Percentiles rank a stretch among this genome's conserved stretches.
phyloP scores from a whole-genome alignment of 2,888 invertebrate genomes.

The Cataglyphis cursor region DNA sequence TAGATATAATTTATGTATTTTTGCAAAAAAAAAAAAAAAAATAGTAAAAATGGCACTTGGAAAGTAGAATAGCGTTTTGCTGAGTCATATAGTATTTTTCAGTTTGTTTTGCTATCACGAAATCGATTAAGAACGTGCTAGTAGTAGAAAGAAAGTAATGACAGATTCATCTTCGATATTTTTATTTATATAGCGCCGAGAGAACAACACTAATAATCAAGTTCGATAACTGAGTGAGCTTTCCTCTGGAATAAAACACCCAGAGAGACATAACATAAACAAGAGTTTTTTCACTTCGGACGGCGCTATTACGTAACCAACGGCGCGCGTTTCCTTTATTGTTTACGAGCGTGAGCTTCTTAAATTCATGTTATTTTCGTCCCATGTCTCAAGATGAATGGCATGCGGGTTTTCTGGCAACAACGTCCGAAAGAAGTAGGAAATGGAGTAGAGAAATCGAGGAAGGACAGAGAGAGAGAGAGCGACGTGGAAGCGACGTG shows the following conservation, averaged over 20 bases:
- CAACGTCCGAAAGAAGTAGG: conserved; percentile 68
- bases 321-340: conserved; percentile 78
- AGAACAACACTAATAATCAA: conserved; percentile 1
- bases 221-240: conserved; percentile 5
- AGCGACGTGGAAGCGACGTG: conserved; percentile 28
- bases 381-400: conserved; percentile 83
- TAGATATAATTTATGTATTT: not conserved
- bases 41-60: not conserved
- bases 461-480: conserved; percentile 28
- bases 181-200: not conserved
- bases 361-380: conserved; percentile 86
- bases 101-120: not conserved
- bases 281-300: conserved; percentile 55
- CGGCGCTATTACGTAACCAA: conserved; percentile 76
- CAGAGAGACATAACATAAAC: not conserved
- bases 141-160: not conserved
- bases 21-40: not conserved
- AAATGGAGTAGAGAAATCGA: conserved; percentile 50
- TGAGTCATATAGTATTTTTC: not conserved
- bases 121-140: not conserved
- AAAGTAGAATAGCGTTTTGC: not conserved
- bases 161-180: not conserved
- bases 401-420: conserved; percentile 79
- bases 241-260: not conserved
- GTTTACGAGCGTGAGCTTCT: conserved; percentile 84